Evolutionary conservation across 2,888 invertebrate genomes (phyloP), one percentile per base, ranked within the genome.

Genomic region (Pammene aurita): DNA sequence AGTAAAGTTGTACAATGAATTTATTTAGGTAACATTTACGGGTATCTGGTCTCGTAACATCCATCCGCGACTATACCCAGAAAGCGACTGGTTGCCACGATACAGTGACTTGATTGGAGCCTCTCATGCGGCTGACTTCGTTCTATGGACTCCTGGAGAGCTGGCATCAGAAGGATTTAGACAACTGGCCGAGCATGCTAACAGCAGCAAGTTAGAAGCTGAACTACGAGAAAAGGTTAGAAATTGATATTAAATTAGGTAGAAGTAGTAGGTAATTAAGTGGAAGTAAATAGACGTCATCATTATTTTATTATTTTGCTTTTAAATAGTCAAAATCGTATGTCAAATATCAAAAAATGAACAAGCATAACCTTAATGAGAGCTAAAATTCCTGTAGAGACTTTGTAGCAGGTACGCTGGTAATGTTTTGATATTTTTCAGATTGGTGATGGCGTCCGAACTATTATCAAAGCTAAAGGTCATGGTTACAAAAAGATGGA

Each of bases 21-120:
- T 52, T 62, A 48, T 34, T 64, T 42, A 91, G 91, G 73, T 91
- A 38, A 80, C 84, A 0, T 92, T 91, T 66, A 87, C 84, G 1
- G 92, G 92, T 4, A 77, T 89, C 42, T 92, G 92, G 92, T 92
- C 91, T 0, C 81, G 90, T 2, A 88, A 91, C 71, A 91, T 89
- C 0, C 92, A 92, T 72, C 88, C 88, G 0, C 83, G 81, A 2
- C 70, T 82, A 0, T 91, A 84, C 35, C 92, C 92, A 0, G 90
- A 91, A 70, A 91, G 89, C 68, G 90, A 90, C 62, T 90, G 90
- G 90, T 68, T 85, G 5, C 89, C 89, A 7, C 81, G 80, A 7
- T 92, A 84, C 75, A 92, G 92, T 61, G 87, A 91, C 66, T 71
- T 92, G 41, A 86, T 89, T 0, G 92, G 92, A 2, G 91, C 89